Base-by-base conservation (phyloP, 1,140 invertebrate genomes). In the Bathynomus jamesi region DNA sequence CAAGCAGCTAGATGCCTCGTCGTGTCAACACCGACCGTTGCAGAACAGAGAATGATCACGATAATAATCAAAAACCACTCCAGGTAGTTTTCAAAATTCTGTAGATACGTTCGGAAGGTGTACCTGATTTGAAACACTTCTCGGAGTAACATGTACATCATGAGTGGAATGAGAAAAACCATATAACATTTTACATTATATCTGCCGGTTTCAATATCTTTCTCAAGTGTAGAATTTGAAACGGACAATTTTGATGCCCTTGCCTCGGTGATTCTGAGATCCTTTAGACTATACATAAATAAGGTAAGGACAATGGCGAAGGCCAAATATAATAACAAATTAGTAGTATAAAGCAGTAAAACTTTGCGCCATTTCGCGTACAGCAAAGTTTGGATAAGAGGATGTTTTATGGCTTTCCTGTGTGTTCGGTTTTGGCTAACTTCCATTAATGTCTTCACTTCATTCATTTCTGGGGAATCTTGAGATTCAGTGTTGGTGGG, bases 341-440 rank as follows among this genome's bases (percentile, higher is more conserved):
- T 92, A 1, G 86, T 81, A 67, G 87, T 88, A 77, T 91, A 90
- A 10, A 91, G 82, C n/a, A 86, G 84, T 29, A 88, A 86, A 70
- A 92, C 88, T 70, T 87, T 84, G 78, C 89, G 86, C 90, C 91
- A 93, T 81, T 93, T 93, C n/a, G 93, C 82, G 78, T 89, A 88
- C 0, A 93, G 79, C 77, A 92, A 92, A 73, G 89, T 91, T 0
- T 89, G 88, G 10, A 93, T 86, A 0, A 93, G 81, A 0, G 91
- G 91, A 83, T 93, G 91, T 77, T 87, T 89, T 2, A 93, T 72
- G 63, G 70, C 31, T 27, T 71, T 61, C 7, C 76, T 65, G 28
- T 72, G 72, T 11, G 30, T 27, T 11, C 62, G 29, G 64, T 69
- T 77, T 17, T 64, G 32, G 53, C 70, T 72, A 25, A 77, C 32